Evolutionary conservation across 2,888 invertebrate genomes (phyloP).

Genomic region (Cetonia aurata): DNA sequence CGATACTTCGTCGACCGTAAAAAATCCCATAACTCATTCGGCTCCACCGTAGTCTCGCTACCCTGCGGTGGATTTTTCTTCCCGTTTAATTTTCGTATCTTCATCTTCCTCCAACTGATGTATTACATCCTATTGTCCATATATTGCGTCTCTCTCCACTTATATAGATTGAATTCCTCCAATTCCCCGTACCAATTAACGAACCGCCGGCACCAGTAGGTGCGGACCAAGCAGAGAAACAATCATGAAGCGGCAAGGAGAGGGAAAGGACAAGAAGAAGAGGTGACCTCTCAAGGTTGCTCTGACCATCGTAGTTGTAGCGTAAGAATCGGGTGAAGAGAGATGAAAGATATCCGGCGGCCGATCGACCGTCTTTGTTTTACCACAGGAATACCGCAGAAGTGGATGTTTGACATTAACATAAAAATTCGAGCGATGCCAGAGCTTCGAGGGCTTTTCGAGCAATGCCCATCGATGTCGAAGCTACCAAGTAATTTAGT

Average conservation of each 20-base stretch:
- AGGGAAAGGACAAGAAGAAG: conserved; percentile 1
- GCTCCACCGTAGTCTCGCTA: background rate
- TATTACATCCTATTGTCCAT: background rate
- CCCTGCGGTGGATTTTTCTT: background rate
- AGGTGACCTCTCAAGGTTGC: conserved; percentile 42
- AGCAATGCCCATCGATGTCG: background rate
- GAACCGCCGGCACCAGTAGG: conserved; percentile 7
- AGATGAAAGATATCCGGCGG: conserved; percentile 43
- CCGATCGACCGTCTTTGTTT: conserved; percentile 1
- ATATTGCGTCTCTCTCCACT: background rate
- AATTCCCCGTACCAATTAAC: conserved; percentile 35
- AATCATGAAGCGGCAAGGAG: conserved; percentile 4
- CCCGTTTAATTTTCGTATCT: conserved; percentile 2
- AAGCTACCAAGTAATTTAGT: background rate
- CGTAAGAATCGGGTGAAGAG: conserved; percentile 20
- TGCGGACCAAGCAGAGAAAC: conserved; percentile 20
- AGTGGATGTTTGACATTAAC: conserved; percentile 21
- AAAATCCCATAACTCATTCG: conserved; percentile 18
- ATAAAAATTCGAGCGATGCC: conserved; percentile 34
- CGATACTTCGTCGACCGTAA: conserved; percentile 14
- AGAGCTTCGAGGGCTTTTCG: conserved; percentile 3
- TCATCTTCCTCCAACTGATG: background rate
- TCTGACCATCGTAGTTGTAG: conserved; percentile 9
- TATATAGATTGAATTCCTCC: conserved; percentile 11
- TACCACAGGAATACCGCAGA: conserved; percentile 5